These are phyloP conservation scores for Trichoplusia ni DNA, from an alignment of 1,140 invertebrate species.

Conservation along the genomic window DNA sequence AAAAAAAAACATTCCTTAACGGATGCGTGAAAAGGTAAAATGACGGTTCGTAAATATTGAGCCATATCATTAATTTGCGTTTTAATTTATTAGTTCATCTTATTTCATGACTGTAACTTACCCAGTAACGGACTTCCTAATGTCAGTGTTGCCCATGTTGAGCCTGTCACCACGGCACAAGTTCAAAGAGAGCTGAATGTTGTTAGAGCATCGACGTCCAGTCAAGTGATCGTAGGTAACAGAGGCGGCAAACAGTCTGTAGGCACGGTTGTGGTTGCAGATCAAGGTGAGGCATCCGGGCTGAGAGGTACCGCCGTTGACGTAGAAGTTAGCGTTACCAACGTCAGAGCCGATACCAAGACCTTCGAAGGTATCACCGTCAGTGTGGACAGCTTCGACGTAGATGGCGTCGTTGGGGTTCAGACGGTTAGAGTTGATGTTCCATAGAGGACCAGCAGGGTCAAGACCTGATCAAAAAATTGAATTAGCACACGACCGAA, in stretches of 20 bases:
- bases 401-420: conserved; percentile 77
- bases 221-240: conserved; percentile 55
- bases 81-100: too few species aligned
- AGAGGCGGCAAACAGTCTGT: conserved; percentile 82
- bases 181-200: conserved; percentile 45
- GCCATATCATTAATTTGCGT: too few species aligned
- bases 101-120: too few species aligned
- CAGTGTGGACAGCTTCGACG: conserved; percentile 87
- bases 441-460: conserved; percentile 54
- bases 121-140: conserved; percentile 59
- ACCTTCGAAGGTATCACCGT: conserved; percentile 75
- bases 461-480: conserved; percentile 55
- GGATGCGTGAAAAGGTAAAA: too few species aligned
- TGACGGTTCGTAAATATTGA: too few species aligned
- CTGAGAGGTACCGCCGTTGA: conserved; percentile 85
- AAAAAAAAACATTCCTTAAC: too few species aligned
- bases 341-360: conserved; percentile 76
- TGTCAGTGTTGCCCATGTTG: conserved; percentile 56
- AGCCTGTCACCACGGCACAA: conserved; percentile 48
- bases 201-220: conserved; percentile 47
- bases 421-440: conserved; percentile 38
- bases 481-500: too few species aligned
- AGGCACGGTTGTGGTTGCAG: conserved; percentile 85
- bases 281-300: conserved; percentile 79
- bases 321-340: conserved; percentile 88